These are phyloP conservation scores for Myodes glareolus DNA, from an alignment of 2,113 vertebrate species.

Conservation along the genomic window DNA sequence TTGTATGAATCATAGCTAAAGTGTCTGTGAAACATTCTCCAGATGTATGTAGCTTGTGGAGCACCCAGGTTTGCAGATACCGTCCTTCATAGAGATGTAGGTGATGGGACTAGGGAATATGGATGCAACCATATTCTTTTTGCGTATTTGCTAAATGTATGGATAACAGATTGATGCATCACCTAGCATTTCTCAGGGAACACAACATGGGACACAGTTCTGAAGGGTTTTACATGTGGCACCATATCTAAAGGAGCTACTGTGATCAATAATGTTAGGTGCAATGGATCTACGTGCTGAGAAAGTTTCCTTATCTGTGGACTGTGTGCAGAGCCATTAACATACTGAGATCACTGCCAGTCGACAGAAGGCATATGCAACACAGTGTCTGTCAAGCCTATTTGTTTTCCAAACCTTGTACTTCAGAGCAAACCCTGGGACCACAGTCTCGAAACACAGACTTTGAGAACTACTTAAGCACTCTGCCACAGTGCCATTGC, in stretches of 20 bases:
- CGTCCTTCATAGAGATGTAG: background rate
- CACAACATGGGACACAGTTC: background rate
- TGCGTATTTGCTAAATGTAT: background rate
- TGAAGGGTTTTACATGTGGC: background rate
- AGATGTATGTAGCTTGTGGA: background rate
- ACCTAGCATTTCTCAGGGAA: background rate
- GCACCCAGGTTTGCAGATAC: background rate
- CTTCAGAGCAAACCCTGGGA: background rate
- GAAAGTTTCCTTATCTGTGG: background rate
- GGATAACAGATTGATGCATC: background rate
- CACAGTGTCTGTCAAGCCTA: background rate
- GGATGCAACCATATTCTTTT: background rate
- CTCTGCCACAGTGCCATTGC: background rate
- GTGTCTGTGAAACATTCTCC: background rate
- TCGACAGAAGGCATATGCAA: background rate
- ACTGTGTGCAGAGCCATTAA: background rate
- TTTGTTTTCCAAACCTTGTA: background rate
- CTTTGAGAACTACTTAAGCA: background rate
- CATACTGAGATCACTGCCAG: background rate
- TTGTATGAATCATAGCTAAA: constrained; percentile 47
- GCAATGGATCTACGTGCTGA: background rate
- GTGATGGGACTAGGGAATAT: background rate
- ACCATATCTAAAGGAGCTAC: background rate
- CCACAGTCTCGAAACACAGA: background rate
- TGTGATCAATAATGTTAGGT: background rate